Evolutionary conservation across 1,140 invertebrate species (phyloP).

Genomic region (Diachasma alloeum): DNA sequence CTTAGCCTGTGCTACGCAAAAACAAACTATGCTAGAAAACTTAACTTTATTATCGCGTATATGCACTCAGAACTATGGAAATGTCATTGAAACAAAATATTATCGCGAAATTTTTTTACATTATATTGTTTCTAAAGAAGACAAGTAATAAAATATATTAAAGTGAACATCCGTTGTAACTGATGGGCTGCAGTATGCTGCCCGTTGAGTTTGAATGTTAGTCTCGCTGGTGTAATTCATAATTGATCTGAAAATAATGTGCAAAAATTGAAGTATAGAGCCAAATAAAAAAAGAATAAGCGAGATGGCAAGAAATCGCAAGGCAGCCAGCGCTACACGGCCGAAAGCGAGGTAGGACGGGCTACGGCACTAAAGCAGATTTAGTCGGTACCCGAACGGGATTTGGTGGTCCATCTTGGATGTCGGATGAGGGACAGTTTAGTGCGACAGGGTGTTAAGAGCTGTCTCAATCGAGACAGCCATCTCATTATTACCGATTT

Average conservation of each 20-base stretch:
- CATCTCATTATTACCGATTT: neutral
- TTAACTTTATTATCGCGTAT: too few relatives aligned
- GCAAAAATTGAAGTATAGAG: neutral
- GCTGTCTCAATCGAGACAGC: constrained; percentile 7
- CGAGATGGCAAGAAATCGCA: neutral
- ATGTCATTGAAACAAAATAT: too few relatives aligned
- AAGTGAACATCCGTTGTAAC: too few relatives aligned
- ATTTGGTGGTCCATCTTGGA: constrained; percentile 5
- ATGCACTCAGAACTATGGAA: too few relatives aligned
- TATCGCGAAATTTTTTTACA: too few relatives aligned
- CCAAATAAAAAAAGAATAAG: neutral
- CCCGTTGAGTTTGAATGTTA: too few relatives aligned
- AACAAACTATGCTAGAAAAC: too few relatives aligned
- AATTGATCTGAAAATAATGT: neutral
- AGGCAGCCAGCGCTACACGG: neutral
- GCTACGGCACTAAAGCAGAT: constrained; percentile 10
- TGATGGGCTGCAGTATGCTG: too few relatives aligned
- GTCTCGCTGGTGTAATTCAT: neutral
- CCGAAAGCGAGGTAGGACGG: constrained; percentile 4
- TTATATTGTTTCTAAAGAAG: too few relatives aligned
- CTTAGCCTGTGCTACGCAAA: too few relatives aligned
- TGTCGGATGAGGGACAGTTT: constrained; percentile 43
- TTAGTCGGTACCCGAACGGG: constrained; percentile 16
- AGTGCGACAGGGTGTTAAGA: constrained; percentile 56
- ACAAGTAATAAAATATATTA: too few relatives aligned